Evolutionary conservation across 1,140 invertebrate genomes (phyloP), one percentile per base, ranked within the genome.

Genomic region (Galleria mellonella): DNA sequence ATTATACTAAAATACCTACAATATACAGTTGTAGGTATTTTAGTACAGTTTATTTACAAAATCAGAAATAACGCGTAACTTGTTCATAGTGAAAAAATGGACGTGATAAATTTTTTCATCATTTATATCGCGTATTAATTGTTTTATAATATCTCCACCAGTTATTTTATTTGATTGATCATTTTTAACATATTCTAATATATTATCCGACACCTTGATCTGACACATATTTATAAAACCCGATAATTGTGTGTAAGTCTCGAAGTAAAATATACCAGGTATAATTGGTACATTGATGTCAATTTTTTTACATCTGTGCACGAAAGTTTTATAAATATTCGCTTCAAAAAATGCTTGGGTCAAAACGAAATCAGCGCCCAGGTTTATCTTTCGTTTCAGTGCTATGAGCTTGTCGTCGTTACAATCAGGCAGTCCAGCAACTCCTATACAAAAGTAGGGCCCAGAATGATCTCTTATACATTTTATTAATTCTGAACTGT

Each of bases 271-370:
- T 28, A 85, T 40, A 9, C 84, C 83, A 0, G 83, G 79, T 37
- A 86, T 54, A 13, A 83, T 65, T 6, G 82, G 77, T 9, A 68
- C 55, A 2, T 50, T 43, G 13, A 83, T 74, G 14, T 52, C 64
- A 7, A 62, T 33, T 17, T 60, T 55, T 53, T 62, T 53, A 54
- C 79, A 84, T 51, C 56, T 55, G 7, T 49, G 30, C n/a, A 53
- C n/a, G 46, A 72, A 87, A 6, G 30, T 49, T 28, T 51, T 49
- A 27, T 60, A 85, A 11, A 60, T 31, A 10, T 56, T 51, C 12
- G 37, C 9, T 27, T 86, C 75, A 42, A 85, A 86, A 54, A 83
- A 73, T 11, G 81, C 82, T 57, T 87, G 83, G 6, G 83, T 84
- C 9, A 87, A 46, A 27, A 87, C 71, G 40, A 86, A 87, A 43